A percentile compares a stretch with the other conserved stretches of the same genome.
Conservation (phyloP, 2,797 vertebrate species). For the Semaprochilodus insignis region DNA sequence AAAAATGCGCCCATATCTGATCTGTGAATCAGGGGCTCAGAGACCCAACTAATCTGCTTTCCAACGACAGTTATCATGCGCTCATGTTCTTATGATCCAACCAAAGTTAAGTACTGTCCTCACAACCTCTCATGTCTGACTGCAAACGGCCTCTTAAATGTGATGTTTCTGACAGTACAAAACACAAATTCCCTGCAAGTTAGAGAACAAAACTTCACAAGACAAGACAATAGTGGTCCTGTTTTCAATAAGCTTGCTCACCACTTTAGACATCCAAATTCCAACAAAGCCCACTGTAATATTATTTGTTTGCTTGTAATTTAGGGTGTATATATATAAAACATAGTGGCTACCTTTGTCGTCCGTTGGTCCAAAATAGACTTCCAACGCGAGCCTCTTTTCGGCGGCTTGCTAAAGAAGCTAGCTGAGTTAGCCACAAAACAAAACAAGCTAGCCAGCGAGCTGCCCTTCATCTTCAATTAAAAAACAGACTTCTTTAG, state of each 20-base stretch:
- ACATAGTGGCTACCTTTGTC: neutral
- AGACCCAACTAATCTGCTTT: constrained; percentile 1
- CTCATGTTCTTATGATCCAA: neutral
- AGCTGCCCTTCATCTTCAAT: constrained; percentile 4
- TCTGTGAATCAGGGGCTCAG: neutral
- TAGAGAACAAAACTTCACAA: neutral
- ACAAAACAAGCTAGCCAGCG: constrained; percentile 42
- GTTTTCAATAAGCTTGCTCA: neutral
- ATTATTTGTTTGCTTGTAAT: neutral
- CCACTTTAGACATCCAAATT: neutral
- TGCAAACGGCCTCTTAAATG: neutral
- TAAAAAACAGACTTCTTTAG: neutral
- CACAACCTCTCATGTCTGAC: constrained; percentile 18
- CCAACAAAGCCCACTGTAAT: neutral
- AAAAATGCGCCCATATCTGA: constrained; percentile 7
- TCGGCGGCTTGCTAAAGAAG: constrained; percentile 27
- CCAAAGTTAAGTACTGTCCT: constrained; percentile 2
- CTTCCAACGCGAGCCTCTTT: neutral
- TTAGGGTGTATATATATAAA: neutral
- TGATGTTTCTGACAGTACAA: neutral
- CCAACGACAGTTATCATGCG: neutral
- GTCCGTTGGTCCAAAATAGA: neutral
- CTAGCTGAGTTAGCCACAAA: constrained; percentile 40
- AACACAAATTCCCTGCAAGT: neutral
- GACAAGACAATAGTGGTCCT: neutral